Evolutionary conservation across 1,140 invertebrate species (phyloP), one percentile per base, ranked within the genome.

Genomic region (Adoxophyes honmai): DNA sequence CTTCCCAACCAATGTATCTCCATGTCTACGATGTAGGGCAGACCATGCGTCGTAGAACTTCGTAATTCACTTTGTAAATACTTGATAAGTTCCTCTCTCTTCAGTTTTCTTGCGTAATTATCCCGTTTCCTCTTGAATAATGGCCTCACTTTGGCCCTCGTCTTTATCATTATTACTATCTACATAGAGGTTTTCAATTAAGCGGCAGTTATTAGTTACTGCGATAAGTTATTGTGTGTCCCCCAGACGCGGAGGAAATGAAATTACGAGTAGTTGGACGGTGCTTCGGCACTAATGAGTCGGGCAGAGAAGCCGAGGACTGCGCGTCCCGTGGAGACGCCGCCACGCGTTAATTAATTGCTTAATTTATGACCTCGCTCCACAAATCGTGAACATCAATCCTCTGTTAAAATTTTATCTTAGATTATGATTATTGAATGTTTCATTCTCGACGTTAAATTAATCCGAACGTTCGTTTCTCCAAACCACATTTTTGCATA

Each of bases 41-140:
- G 55, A 1, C 78, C 78, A 42, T 86, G 78, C 15, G 74, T 78
- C n/a, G 75, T 81, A 16, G 69, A 76, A 67, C 44, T 70, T 55
- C 59, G 11, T 57, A 81, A 67, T 57, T 77, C 75, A 16, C 59
- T 66, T 63, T 60, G 55, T 66, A 84, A 65, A 67, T 76, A 76
- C 16, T 66, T 63, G 54, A 70, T 52, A 44, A 72, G 53, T 66
- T 67, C 66, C 57, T 66, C 59, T 56, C 16, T 66, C 53, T 60
- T 68, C 37, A 68, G 21, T 52, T 60, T 60, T 34, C 55, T 64
- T 36, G 59, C 56, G 60, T 68, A 68, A 63, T 67, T 66, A 69
- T 66, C 39, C 59, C 62, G 59, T 60, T 70, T 74, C 62, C 58
- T 73, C 63, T 69, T 74, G 53, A 68, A 70, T 34, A 42, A 48